phyloP scores from a whole-genome alignment of 2,113 vertebrate genomes.

The Lepus americanus region DNA sequence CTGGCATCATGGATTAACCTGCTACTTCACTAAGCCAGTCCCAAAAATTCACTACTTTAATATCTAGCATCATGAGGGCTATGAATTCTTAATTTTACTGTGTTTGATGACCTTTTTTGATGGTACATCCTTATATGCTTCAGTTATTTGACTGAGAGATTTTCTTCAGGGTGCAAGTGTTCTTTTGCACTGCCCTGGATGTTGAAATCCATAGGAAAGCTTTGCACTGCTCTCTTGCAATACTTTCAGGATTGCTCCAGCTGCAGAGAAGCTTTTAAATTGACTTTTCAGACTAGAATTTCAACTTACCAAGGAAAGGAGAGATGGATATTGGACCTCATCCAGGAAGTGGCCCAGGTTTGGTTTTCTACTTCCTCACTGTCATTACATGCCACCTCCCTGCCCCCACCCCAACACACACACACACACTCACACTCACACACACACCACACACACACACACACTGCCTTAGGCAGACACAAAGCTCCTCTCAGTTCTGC shows the following conservation, averaged over 20 bases:
- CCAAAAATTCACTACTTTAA: neutral
- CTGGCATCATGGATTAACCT: no score
- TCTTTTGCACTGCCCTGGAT: neutral
- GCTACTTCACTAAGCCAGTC: no score
- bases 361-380: neutral
- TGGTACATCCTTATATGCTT: neutral
- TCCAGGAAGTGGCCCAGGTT: neutral
- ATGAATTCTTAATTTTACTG: neutral
- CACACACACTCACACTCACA: no score
- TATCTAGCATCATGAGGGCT: neutral
- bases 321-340: neutral
- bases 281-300: conserved; percentile 12
- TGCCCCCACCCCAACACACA: no score
- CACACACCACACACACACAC: no score
- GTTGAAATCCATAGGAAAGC: neutral
- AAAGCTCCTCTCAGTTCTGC: neutral
- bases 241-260: neutral
- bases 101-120: neutral
- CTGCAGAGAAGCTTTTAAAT: neutral
- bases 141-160: neutral
- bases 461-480: neutral
- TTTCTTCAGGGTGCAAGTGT: neutral
- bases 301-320: neutral
- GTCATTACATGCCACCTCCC: neutral
- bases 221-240: neutral